These are phyloP conservation scores for Cataglyphis cursor DNA, from an alignment of 2,888 invertebrate genomes.

Conservation along the genomic window DNA sequence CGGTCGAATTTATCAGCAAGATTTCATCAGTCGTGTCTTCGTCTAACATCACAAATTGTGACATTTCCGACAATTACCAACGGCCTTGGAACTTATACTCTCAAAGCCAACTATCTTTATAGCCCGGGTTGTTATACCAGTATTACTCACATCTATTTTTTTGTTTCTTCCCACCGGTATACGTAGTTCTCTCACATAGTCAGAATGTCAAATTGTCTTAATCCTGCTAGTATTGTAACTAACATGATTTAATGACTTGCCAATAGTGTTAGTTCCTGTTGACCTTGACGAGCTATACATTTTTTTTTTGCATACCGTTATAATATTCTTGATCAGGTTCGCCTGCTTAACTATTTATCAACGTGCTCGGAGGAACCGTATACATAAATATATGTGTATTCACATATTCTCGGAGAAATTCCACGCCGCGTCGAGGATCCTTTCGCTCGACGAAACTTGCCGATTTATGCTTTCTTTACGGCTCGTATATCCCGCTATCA, in stretches of 20 bases:
- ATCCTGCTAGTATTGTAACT: conserved; percentile 51
- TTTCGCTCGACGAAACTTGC: conserved; percentile 42
- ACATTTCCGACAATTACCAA: conserved; percentile 23
- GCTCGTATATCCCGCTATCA: conserved; percentile 16
- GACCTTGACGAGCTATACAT: conserved; percentile 23
- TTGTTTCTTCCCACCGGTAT: conserved; percentile 8
- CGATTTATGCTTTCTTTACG: conserved; percentile 47
- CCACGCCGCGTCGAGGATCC: background rate
- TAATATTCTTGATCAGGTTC: conserved; percentile 20
- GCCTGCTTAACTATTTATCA: background rate
- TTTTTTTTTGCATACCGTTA: conserved; percentile 7
- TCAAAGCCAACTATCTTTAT: conserved; percentile 9
- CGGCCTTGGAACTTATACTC: background rate
- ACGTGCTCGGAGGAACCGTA: background rate
- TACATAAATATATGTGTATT: background rate
- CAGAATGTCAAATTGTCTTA: conserved; percentile 30
- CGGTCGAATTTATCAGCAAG: background rate
- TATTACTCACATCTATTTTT: conserved; percentile 31
- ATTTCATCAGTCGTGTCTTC: background rate
- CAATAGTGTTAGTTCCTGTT: conserved; percentile 39
- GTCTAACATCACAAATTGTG: background rate
- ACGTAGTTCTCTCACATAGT: conserved; percentile 17
- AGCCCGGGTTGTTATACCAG: conserved; percentile 22
- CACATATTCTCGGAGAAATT: conserved; percentile 28
- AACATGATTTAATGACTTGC: conserved; percentile 47